A percentile compares a stretch with the other conserved stretches of the same genome.
Conservation (phyloP, 2,113 vertebrate species). For the Piaya cayana region DNA sequence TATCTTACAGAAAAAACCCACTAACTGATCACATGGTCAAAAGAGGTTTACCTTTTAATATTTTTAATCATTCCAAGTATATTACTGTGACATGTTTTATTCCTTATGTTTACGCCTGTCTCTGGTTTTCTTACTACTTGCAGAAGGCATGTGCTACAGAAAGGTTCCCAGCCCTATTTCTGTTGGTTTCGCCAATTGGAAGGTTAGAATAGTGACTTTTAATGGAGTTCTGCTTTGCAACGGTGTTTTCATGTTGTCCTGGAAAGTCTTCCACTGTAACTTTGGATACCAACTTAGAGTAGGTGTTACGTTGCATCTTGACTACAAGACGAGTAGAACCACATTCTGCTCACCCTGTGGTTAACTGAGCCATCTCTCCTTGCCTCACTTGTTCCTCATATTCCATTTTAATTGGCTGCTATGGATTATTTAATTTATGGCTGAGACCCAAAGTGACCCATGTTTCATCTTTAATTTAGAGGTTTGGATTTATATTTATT, state of each 20-base stretch:
- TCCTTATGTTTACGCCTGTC: not conserved
- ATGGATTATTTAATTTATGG: not conserved
- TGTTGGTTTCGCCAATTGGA: not conserved
- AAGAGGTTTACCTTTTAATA: not conserved
- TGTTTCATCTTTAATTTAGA: slow-evolving; percentile 13
- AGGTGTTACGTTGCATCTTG: not conserved
- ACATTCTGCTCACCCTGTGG: not conserved
- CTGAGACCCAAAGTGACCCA: not conserved
- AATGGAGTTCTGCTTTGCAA: not conserved
- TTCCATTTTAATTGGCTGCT: slow-evolving; percentile 32
- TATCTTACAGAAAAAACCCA: not conserved
- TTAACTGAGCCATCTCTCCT: not conserved
- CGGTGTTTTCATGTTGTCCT: not conserved
- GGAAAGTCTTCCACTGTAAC: not conserved
- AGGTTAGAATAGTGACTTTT: not conserved
- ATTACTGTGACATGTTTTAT: not conserved
- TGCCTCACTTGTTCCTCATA: slow-evolving; percentile 5
- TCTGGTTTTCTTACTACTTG: not conserved
- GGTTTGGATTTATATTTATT: slow-evolving; percentile 18
- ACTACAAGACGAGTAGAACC: not conserved
- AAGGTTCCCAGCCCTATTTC: not conserved
- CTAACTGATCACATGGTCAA: not conserved
- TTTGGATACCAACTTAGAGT: not conserved
- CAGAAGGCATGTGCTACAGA: not conserved
- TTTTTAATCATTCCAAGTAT: not conserved